These are phyloP conservation scores for Barnardius zonarius DNA, from an alignment of 2,113 vertebrate genomes.

Conservation along the genomic window DNA sequence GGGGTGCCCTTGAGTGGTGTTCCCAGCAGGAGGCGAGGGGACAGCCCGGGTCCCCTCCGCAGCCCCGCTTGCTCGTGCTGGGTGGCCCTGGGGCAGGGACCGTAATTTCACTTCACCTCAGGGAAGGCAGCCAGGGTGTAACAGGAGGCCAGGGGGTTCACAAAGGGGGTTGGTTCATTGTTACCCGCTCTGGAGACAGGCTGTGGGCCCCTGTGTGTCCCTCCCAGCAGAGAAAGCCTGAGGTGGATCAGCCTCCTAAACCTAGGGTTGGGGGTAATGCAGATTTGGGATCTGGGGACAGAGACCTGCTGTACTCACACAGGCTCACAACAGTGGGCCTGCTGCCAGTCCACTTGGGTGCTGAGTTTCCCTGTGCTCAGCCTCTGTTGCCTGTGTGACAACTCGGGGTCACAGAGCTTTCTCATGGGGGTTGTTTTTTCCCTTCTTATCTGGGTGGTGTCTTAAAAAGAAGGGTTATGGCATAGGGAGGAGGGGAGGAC, in stretches of 20 bases:
- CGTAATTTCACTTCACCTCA: background rate
- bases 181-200: background rate
- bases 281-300: background rate
- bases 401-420: background rate
- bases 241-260: background rate
- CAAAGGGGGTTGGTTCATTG: background rate
- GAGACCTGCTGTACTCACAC: fast-evolving
- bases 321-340: background rate
- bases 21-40: background rate
- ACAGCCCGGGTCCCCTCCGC: background rate
- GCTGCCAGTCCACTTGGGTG: background rate
- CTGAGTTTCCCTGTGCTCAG: background rate
- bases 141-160: fast-evolving
- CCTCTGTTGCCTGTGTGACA: background rate
- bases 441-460: background rate
- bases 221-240: background rate
- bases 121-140: background rate
- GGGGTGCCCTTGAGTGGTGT: background rate
- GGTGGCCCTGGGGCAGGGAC: background rate
- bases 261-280: too few species aligned
- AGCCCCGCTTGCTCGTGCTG: fast-evolving
- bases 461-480: background rate
- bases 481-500: background rate
- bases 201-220: background rate
- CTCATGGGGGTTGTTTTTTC: background rate